Base-by-base conservation (phyloP, 1,140 invertebrate species). In the Sycophila sp. region DNA sequence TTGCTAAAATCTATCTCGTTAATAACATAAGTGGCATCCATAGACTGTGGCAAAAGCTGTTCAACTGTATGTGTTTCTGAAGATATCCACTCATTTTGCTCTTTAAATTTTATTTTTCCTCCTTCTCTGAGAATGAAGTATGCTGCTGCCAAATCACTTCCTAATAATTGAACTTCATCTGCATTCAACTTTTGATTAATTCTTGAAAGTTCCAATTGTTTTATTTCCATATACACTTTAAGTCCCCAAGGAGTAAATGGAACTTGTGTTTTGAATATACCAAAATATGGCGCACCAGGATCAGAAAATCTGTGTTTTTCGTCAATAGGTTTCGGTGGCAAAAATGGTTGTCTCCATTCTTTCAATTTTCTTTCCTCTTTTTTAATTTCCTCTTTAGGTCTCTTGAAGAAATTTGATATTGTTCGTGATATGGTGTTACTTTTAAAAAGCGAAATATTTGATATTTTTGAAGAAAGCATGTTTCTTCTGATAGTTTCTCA, bases 101-200 rank as follows among this genome's bases (percentile, higher is more conserved):
- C 80, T 67, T 80, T 79, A 81, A 94, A 93, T 70, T 91, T 93
- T 2, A 94, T 89, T 68, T 89, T 89, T 1, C 92, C 94, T 17
- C 89, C 89, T 30, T 91, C 81, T 75, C 83, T 81, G 1, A 93
- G 76, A 42, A 95, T 73, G 76, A 94, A 95, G 83, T 93, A 91
- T 15, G 93, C 91, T 2, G 90, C 87, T 19, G 93, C 92, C 71
- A 96, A 79, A 78, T 96, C 90, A 66, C 87, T 83, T 0, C 94
- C 94, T 4, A 91, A 73, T 53, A 80, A 83, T 74, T 86, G 69
- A 74, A 89, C 80, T 5, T 88, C 77, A 24, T 88, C 78, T 8
- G 85, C 77, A 76, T 73, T 90, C 87, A 63, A 81, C 40, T 24
- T 76, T 69, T 17, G 81, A 84, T 62, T 83, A 78, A 5, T 77